Conservation (phyloP, 2,797 vertebrate species). For the Pteronotus mesoamericanus region DNA sequence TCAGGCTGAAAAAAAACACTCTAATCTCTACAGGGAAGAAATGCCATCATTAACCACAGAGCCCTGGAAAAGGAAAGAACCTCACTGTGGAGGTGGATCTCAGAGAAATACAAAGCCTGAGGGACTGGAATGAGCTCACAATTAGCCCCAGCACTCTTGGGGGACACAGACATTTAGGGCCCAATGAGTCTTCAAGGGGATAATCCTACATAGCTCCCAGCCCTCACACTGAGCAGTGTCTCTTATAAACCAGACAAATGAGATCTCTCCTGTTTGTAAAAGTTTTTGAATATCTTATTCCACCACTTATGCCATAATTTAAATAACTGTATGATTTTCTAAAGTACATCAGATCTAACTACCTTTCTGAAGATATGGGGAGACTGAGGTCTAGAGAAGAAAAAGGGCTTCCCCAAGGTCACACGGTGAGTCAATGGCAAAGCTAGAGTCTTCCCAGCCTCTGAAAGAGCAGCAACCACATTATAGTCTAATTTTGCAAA, state of each 20-base stretch:
- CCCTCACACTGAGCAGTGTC: background rate
- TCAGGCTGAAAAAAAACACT: slow-evolving; percentile 37
- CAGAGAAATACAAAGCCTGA: background rate
- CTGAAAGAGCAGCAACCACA: background rate
- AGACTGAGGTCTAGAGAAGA: background rate
- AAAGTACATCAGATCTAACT: background rate
- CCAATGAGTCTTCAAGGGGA: background rate
- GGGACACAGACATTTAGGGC: background rate
- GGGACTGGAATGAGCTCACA: background rate
- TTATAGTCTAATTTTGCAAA: background rate
- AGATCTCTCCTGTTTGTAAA: background rate
- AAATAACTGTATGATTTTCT: background rate
- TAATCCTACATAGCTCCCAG: background rate
- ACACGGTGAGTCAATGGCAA: background rate
- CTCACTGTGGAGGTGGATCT: background rate
- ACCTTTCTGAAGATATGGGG: background rate
- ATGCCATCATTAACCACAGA: slow-evolving; percentile 10
- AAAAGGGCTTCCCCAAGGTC: background rate
- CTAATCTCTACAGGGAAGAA: slow-evolving; percentile 41
- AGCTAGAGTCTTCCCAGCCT: background rate
- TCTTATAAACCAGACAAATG: background rate
- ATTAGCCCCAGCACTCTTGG: background rate
- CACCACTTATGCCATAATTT: slow-evolving; percentile 4
- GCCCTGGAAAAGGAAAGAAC: background rate
- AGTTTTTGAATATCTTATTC: background rate